These are phyloP conservation scores for Beris chalybata DNA, from an alignment of 2,888 invertebrate species.

Conservation along the genomic window DNA sequence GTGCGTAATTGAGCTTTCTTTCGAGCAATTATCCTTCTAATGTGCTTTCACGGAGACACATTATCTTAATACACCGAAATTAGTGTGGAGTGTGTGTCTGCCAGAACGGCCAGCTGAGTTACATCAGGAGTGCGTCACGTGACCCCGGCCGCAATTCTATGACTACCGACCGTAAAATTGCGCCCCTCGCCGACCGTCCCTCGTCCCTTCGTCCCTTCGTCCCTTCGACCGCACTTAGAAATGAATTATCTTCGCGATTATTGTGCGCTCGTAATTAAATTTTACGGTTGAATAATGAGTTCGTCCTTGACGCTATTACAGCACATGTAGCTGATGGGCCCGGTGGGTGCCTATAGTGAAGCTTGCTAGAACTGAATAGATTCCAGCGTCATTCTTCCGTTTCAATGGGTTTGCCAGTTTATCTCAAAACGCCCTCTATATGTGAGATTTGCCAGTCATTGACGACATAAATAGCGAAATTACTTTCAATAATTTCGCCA, in stretches of 20 bases:
- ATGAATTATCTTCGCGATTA: slow-evolving; percentile 37
- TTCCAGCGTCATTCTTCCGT: too few species aligned
- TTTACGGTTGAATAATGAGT: slow-evolving; percentile 37
- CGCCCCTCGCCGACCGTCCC: neutral
- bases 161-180: slow-evolving; percentile 2
- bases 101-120: neutral
- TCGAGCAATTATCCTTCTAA: slow-evolving; percentile 34
- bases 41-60: slow-evolving; percentile 29
- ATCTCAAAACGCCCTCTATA: slow-evolving; percentile 16
- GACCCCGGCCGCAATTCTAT: slow-evolving; percentile 17
- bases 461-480: slow-evolving; percentile 37
- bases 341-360: too few species aligned
- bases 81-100: slow-evolving; percentile 25
- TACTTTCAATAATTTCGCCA: slow-evolving; percentile 34
- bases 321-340: too few species aligned
- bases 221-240: slow-evolving; percentile 6
- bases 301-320: slow-evolving; percentile 28
- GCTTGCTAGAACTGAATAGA: too few species aligned
- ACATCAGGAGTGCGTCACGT: neutral
- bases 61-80: slow-evolving; percentile 35
- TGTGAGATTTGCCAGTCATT: slow-evolving; percentile 34
- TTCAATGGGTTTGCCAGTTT: too few species aligned
- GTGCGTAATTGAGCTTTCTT: slow-evolving; percentile 38
- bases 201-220: too few species aligned
- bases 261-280: slow-evolving; percentile 37